phyloP scores from a whole-genome alignment of 2,888 invertebrate genomes.

The Stenodera caucasica region DNA sequence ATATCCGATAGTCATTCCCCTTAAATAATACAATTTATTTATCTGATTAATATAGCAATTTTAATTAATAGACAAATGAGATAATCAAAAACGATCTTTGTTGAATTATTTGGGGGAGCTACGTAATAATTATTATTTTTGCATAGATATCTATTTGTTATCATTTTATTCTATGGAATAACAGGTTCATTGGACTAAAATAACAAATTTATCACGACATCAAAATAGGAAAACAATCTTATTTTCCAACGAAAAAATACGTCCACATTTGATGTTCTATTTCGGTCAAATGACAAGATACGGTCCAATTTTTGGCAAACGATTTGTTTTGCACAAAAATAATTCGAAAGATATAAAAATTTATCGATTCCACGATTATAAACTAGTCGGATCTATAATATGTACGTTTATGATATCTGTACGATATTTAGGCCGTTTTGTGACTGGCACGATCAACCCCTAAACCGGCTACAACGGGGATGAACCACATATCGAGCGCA shows the following conservation, averaged over 20 bases:
- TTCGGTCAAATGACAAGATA: too few relatives aligned
- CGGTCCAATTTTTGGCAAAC: too few relatives aligned
- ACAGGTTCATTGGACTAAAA: slow-evolving; percentile 21
- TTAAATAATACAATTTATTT: too few relatives aligned
- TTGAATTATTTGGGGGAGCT: background rate
- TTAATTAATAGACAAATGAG: too few relatives aligned
- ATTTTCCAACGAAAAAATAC: too few relatives aligned
- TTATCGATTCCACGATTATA: background rate
- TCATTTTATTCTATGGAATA: slow-evolving; percentile 16
- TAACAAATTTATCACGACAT: slow-evolving; percentile 21
- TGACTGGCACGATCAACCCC: slow-evolving; percentile 42
- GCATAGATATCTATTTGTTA: slow-evolving; percentile 8
- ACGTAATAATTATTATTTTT: slow-evolving; percentile 2
- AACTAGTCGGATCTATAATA: background rate
- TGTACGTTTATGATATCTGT: slow-evolving; percentile 18
- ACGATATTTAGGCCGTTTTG: slow-evolving; percentile 28
- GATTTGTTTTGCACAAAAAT: too few relatives aligned
- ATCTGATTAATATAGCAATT: too few relatives aligned
- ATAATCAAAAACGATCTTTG: slow-evolving; percentile 4
- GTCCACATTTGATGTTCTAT: too few relatives aligned
- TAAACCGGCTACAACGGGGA: slow-evolving; percentile 37
- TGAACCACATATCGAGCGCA: slow-evolving; percentile 47
- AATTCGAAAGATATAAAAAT: background rate
- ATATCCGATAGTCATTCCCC: too few relatives aligned
- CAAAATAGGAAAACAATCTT: too few relatives aligned